phyloP scores from a whole-genome alignment of 2,888 invertebrate genomes.

The Lasioglossum pauxillum region DNA sequence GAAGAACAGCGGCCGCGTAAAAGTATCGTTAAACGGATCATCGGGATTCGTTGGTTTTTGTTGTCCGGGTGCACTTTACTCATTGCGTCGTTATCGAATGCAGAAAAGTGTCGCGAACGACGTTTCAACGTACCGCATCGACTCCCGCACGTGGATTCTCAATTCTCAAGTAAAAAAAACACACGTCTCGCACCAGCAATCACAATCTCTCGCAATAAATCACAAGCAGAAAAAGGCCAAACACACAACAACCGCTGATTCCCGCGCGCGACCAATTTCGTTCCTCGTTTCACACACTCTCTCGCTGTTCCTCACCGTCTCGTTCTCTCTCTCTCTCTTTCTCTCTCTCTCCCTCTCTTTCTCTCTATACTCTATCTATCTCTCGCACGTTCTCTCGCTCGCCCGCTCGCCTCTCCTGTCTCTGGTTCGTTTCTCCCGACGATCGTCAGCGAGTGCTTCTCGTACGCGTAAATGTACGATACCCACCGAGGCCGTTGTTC shows the following conservation, averaged over 20 bases:
- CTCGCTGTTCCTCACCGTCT: constrained; percentile 69
- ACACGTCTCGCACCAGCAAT: constrained; percentile 76
- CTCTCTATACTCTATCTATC: constrained; percentile 53
- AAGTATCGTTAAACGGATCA: constrained; percentile 46
- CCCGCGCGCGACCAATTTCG: constrained; percentile 83
- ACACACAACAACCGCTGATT: constrained; percentile 81
- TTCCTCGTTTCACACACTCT: constrained; percentile 80
- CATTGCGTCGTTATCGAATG: constrained; percentile 74
- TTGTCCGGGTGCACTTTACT: constrained; percentile 69
- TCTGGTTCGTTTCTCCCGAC: constrained; percentile 61
- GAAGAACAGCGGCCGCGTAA: constrained; percentile 12
- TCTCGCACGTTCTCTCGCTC: constrained; percentile 51
- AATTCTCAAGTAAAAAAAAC: constrained; percentile 74
- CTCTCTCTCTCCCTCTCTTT: constrained; percentile 40
- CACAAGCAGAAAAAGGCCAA: constrained; percentile 79
- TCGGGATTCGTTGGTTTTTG: constrained; percentile 57
- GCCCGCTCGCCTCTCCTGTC: constrained; percentile 53
- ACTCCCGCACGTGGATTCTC: constrained; percentile 74
- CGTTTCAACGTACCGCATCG: constrained; percentile 74
- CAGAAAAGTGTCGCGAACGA: constrained; percentile 57
- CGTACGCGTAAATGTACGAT: constrained; percentile 65
- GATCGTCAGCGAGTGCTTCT: constrained; percentile 66
- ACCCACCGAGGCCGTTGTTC: constrained; percentile 80
- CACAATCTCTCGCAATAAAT: constrained; percentile 71
- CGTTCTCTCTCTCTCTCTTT: constrained; percentile 13